Percentiles rank a stretch among this genome's conserved stretches.
These are phyloP conservation scores for Clarias magur DNA, from an alignment of 2,113 vertebrate genomes.

Conservation along the genomic window DNA sequence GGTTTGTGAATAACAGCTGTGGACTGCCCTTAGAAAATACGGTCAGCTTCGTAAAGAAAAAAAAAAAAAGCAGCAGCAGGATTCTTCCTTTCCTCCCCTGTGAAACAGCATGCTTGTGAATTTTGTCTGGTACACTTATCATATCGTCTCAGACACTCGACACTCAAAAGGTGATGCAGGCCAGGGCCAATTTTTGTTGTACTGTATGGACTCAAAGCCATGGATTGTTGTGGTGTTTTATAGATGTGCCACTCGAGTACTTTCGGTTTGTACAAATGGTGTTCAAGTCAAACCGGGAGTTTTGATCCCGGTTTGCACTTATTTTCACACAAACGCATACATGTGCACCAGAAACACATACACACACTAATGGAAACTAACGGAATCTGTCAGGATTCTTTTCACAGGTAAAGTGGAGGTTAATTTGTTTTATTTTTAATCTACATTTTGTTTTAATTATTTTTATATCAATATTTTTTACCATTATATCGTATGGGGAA, in stretches of 20 bases:
- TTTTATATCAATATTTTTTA: no score
- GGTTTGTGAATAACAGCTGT: constrained; percentile 26
- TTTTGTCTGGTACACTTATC: background rate
- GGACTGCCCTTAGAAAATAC: constrained; percentile 11
- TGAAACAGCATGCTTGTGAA: background rate
- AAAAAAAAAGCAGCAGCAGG: constrained; percentile 1
- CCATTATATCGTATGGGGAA: no score
- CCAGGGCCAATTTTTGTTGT: background rate
- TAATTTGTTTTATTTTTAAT: no score
- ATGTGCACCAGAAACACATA: no score
- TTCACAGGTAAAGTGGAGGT: no score
- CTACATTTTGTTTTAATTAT: no score
- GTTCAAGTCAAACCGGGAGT: no score
- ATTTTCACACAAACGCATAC: no score
- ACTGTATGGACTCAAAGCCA: background rate
- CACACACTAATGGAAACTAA: no score
- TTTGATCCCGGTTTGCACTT: no score
- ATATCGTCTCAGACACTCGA: background rate
- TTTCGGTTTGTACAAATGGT: no score
- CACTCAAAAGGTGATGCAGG: background rate
- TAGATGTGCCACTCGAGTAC: background rate
- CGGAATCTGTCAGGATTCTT: no score
- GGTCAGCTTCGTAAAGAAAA: constrained; percentile 1
- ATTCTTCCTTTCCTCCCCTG: background rate
- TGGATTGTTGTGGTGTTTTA: background rate